Percentiles rank a stretch among this genome's conserved stretches.
Conservation (phyloP, 2,888 invertebrate genomes). For the Dichetophora obliterata region DNA sequence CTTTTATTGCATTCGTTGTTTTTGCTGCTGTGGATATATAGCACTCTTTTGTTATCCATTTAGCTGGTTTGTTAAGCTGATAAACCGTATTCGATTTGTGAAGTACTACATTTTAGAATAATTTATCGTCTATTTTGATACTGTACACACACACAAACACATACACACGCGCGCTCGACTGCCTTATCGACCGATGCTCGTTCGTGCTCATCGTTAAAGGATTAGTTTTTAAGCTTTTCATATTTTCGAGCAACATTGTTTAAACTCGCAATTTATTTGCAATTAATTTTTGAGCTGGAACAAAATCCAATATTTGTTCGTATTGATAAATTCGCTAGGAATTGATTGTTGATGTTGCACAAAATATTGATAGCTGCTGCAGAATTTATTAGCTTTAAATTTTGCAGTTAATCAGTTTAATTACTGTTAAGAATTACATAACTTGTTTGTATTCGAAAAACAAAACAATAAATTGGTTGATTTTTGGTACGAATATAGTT, state of each 20-base stretch:
- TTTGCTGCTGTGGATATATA: background rate
- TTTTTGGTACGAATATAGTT: too few relatives aligned
- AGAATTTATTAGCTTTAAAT: too few relatives aligned
- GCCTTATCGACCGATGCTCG: conserved; percentile 23
- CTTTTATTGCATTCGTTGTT: background rate
- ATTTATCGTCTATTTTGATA: background rate
- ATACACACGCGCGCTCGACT: background rate
- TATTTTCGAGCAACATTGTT: background rate
- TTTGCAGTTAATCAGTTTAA: too few relatives aligned
- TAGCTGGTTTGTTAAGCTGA: conserved; percentile 7
- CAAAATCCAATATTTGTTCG: conserved; percentile 20
- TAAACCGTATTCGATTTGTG: conserved; percentile 18
- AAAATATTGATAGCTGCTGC: background rate
- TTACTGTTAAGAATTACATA: too few relatives aligned
- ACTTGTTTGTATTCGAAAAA: too few relatives aligned
- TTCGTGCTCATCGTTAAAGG: conserved; percentile 35
- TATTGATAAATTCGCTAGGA: background rate
- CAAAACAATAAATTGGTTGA: too few relatives aligned
- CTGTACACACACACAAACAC: background rate
- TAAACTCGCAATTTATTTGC: conserved; percentile 20
- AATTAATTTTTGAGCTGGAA: conserved; percentile 23
- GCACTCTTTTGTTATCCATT: background rate
- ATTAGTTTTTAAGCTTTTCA: conserved; percentile 30
- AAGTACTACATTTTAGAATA: conserved; percentile 21
- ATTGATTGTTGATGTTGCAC: background rate